phyloP scores from a whole-genome alignment of 2,797 vertebrate species.

The Centroberyx gerrardi region DNA sequence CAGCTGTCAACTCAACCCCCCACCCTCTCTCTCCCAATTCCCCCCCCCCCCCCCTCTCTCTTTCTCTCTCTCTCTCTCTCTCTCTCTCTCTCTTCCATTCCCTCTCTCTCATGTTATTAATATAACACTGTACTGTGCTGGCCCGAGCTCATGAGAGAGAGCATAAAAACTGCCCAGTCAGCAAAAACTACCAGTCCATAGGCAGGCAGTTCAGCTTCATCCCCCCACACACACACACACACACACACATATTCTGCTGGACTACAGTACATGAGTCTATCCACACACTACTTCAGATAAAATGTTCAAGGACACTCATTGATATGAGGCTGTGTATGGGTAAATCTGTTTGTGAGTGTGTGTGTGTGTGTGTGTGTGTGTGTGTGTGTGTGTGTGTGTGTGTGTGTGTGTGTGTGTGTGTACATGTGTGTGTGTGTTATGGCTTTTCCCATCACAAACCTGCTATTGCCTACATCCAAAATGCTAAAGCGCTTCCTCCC shows the following conservation, averaged over 20 bases:
- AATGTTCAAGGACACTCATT: conserved; percentile 50
- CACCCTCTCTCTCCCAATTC: too few species aligned
- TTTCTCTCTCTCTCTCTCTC: conserved; percentile 16
- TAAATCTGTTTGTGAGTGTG: neutral
- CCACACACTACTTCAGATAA: conserved; percentile 52
- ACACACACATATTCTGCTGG: conserved; percentile 43
- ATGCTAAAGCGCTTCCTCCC: conserved; percentile 28
- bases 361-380: neutral
- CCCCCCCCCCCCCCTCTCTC: neutral
- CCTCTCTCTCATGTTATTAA: conserved; percentile 25
- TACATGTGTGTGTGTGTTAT: neutral
- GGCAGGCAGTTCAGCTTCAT: conserved; percentile 56
- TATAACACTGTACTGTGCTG: conserved; percentile 58
- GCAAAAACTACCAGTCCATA: conserved; percentile 48
- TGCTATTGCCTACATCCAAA: conserved; percentile 26
- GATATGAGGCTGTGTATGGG: neutral
- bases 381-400: neutral
- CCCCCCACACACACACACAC: conserved; percentile 30
- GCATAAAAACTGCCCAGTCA: conserved; percentile 52
- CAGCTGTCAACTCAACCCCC: conserved; percentile 3
- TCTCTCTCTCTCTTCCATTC: neutral
- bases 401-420: too few species aligned
- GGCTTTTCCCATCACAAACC: conserved; percentile 37
- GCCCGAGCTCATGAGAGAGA: conserved; percentile 62
- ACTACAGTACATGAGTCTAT: conserved; percentile 35